Base-by-base conservation (phyloP, 2,888 invertebrate genomes). In the Subacronicta megacephala region DNA sequence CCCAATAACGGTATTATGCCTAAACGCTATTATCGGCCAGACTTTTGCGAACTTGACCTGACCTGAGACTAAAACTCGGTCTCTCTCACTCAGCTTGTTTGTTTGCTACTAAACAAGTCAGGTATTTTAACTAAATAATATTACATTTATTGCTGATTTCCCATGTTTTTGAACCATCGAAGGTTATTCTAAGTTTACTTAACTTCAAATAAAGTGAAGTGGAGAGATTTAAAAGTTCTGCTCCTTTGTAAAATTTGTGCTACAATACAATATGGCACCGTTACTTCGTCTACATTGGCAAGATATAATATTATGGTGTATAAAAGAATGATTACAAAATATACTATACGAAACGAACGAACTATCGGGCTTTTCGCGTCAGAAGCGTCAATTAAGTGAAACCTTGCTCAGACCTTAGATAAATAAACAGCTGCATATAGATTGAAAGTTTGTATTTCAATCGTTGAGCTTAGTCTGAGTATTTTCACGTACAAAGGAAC, bases 401-500 rank as follows among this genome's bases (percentile, higher is more conserved):
- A 42, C 20, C 31, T 56, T 33, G 13, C n/a, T 17, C 36, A 10
- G 38, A 40, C 31, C n/a, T 18, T 46, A 13, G 31, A 18, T 31
- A 52, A 42, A 43, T 60, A 50, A 49, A 60, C 44, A 51, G 38
- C 60, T 41, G 46, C 20, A 44, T 18, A 55, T 23, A 26, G 41
- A 46, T 51, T 42, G 36, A 33, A 42, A 6, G 16, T 9, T n/a
- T 31, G 35, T 47, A 35, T 38, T 42, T 52, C 16, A 49, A 49
- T 42, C 37, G 16, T 50, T 69, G 52, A 55, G 61, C 65, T 47
- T 44, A 49, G 37, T 51, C 38, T 62, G 68, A 62, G 45, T 62
- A 62, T 50, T 57, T 57, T 66, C 61, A 37, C 18, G 38, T 47
- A 17, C 35, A 44, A 41, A 62, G 68, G 68, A 66, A 66, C 62